Evolutionary conservation across 2,888 invertebrate genomes (phyloP), one percentile per base, ranked within the genome.

Genomic region (Euzophera pinguis): DNA sequence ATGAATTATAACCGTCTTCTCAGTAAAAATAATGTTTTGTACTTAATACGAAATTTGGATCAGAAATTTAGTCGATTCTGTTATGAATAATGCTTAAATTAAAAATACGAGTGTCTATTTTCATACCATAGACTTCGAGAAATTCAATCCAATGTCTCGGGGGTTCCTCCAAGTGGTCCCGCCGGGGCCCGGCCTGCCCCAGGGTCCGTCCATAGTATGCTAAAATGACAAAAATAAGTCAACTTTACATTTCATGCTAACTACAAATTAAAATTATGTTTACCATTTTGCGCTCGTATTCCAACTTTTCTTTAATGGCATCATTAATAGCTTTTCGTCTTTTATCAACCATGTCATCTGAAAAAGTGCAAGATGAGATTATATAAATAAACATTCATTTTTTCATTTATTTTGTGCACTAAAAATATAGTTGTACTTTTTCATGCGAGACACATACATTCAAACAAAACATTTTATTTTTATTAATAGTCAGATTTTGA

Each of bases 131-230:
- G 95, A 95, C 78, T 94, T 93, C 67, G 94, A 92, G 90, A 96
- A 95, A 81, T 94, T 92, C 65, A 92, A 83, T 69, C 95, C 95
- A 69, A 94, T 91, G 73, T 93, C 88, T 68, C 93, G 92, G 56
- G 94, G 95, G 81, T 93, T 93, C 71, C 95, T 92, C 95, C 95
- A 95, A 61, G 92, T 91, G 51, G 90, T 88, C 58, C 95, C 95
- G 51, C 95, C 95, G 45, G 94, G 94, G 59, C 94, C 94, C 14
- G 92, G 92, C 66, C 88, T 92, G 54, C 94, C 93, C 93, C 94
- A 94, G 22, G 93, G 93, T 47, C 85, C 85, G 32, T 80, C 83
- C 73, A 85, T 75, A 1, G 77, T 73, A 61, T 87, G 79, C 87
- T 90, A 71, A 63, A 83, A 83, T 22, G 58, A 50, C 51, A 37